These are phyloP conservation scores for Castor canadensis DNA, from an alignment of 2,113 vertebrate species.

Conservation along the genomic window DNA sequence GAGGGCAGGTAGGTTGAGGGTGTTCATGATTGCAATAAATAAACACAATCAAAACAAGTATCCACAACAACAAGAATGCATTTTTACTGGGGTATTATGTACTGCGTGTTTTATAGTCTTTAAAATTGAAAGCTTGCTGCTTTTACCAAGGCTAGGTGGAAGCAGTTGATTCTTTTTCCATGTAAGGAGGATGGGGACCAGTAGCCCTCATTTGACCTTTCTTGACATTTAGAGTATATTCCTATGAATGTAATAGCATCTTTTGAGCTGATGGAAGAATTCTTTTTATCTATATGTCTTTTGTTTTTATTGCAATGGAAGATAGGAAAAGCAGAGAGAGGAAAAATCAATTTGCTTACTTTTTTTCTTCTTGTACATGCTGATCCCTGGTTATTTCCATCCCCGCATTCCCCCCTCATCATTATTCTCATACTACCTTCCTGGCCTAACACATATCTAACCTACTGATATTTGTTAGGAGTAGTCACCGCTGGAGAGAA, in stretches of 20 bases:
- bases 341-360: background rate
- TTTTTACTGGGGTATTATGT: background rate
- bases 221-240: background rate
- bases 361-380: background rate
- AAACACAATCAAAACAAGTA: background rate
- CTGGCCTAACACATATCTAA: background rate
- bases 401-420: background rate
- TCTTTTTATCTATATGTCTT: background rate
- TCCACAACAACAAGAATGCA: background rate
- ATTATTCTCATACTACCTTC: background rate
- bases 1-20: background rate
- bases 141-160: background rate
- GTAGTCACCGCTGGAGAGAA: background rate
- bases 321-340: background rate
- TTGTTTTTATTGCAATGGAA: background rate
- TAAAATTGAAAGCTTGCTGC: background rate
- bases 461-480: background rate
- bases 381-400: background rate
- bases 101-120: background rate
- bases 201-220: background rate
- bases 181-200: background rate
- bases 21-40: background rate
- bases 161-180: background rate
- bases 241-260: background rate
- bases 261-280: background rate